Evolutionary conservation across 2,797 vertebrate genomes (phyloP).

Genomic region (Falco concolor): DNA sequence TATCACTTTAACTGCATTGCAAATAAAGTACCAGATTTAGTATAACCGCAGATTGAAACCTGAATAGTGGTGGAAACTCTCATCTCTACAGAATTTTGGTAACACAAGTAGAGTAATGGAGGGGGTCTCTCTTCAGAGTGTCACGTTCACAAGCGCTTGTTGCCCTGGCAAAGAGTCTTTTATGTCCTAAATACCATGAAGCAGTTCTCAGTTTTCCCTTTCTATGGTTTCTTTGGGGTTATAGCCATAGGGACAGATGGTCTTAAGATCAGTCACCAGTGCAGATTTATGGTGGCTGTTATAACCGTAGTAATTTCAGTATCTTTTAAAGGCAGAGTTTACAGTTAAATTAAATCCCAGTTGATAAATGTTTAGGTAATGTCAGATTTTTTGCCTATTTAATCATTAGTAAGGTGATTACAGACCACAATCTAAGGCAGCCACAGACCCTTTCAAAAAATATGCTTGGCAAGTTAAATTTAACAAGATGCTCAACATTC

Average conservation of each 20-base stretch:
- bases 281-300: not conserved
- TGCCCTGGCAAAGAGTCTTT: not conserved
- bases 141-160: not conserved
- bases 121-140: not conserved
- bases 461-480: not conserved
- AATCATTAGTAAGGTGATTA: not conserved
- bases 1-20: not conserved
- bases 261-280: not conserved
- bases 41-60: not conserved
- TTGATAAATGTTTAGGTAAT: not conserved
- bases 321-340: not conserved
- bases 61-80: not conserved
- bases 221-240: not conserved
- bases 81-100: not conserved
- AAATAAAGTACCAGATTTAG: not conserved
- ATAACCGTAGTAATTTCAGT: not conserved
- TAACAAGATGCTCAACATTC: not conserved
- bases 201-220: not conserved
- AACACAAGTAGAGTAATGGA: not conserved
- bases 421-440: not conserved
- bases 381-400: not conserved
- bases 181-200: not conserved
- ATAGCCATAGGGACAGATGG: not conserved
- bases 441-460: not conserved
- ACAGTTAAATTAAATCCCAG: not conserved